Evolutionary conservation across 1,140 invertebrate species (phyloP), one percentile per base, ranked within the genome.

Genomic region (Ips nitidus): DNA sequence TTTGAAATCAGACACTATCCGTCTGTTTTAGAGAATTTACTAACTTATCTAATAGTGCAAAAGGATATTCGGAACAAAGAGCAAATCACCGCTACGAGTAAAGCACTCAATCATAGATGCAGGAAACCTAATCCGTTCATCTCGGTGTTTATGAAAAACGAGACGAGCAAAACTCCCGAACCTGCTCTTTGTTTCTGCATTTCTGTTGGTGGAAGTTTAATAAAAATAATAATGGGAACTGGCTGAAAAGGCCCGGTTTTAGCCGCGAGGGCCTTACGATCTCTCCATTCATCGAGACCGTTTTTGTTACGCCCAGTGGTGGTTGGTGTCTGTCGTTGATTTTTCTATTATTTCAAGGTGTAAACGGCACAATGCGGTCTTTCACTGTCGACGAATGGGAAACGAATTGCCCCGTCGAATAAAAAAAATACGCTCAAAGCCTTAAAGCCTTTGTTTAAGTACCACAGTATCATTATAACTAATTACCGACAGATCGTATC

Each of bases 321-420:
- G 38, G n/a, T 56, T 6, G 53, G 22, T 56, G 53, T 56, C 53
- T 37, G 53, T 38, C 53, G 37, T 56, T n/a, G 6, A 36, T 56
- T 56, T 56, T 56, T 56, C 53, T 39, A 56, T 56, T 56, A 56
- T 56, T 39, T 39, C 53, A 56, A 56, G 53, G 53, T 56, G 53
- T 56, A 56, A 56, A 38, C 22, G 7, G 53, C 22, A 56, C 53
- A 56, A 56, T 37, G 37, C 22, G 53, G 7, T 56, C 53, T 56
- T 56, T 56, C 53, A 56, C 38, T 38, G 53, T 36, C 22, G n/a
- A 37, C 22, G 38, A 56, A 36, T 56, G 7, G n/a, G n/a, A 7
- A 7, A 2, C 53, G 53, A 56, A 36, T 56, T 56, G 53, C 39
- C n/a, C 37, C 22, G 38, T 6, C 38, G 22, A 37, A 6, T 37